Evolutionary conservation across 2,888 invertebrate genomes (phyloP), one percentile per base, ranked within the genome.

Genomic region (Orchestes rusci): DNA sequence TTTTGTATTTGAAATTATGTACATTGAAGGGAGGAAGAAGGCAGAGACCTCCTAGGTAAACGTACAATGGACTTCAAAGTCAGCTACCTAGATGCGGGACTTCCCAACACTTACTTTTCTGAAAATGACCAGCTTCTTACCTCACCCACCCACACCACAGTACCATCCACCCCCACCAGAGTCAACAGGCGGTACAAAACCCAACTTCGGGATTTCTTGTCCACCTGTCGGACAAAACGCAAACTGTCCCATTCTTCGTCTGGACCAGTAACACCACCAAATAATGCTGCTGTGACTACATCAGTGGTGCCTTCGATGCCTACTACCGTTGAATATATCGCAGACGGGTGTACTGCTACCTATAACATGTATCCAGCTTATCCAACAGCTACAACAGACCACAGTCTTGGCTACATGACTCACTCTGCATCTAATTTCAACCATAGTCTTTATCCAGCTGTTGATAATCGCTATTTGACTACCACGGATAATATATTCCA

Each of bases 61-160:
- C 79, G 99, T 53, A 97, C 96, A 4, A 95, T 95, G 89, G 96
- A 97, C 70, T 97, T 96, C 70, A 96, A 97, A 77, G 93, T 93
- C 43, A 95, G 95, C 66, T 97, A 97, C 70, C 76, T 96, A 60
- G 94, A 94, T 66, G 92, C 92, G 0, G 92, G 92, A 12, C 74
- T 94, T 52, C 90, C 91, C 12, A 92, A 89, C 61, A 82, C 85
- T 43, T 92, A 92, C 70, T 90, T 92, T 70, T 85, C 87, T 4
- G 92, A 92, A 62, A 78, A 81, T 32, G 90, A 91, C 63, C 86
- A 84, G 65, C 69, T 89, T 13, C 71, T 80, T 2, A 71, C 75
- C 30, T 73, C 79, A 12, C 74, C 73, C 39, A 68, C 75, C 19
- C 60, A 61, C 29, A 51, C 55, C 15, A 40, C 52, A 27, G 66